Conservation (phyloP, 1,140 invertebrate species). For the Drosophila orena region DNA sequence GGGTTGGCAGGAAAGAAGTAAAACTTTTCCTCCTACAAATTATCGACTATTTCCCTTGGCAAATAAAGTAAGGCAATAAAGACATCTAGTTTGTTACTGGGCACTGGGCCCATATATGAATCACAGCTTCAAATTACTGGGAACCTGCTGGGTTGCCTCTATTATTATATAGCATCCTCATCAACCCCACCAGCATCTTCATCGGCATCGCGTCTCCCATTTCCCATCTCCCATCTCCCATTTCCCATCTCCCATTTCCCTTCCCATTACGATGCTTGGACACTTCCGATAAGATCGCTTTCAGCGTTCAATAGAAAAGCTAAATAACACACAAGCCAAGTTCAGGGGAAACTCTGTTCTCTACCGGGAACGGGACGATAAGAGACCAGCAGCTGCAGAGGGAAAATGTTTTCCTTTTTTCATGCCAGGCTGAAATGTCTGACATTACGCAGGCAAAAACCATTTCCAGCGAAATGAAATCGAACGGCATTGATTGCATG, state of each 20-base stretch:
- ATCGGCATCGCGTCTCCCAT: conserved; percentile 1
- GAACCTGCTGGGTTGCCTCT: conserved; percentile 26
- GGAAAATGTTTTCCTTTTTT: conserved; percentile 44
- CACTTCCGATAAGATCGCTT: conserved; percentile 77
- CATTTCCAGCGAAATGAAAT: conserved; percentile 76
- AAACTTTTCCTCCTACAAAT: conserved; percentile 30
- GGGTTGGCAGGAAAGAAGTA: conserved; percentile 1
- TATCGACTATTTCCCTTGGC: conserved; percentile 16
- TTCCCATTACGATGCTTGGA: conserved; percentile 36
- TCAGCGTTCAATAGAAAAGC: conserved; percentile 68
- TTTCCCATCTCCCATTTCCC: conserved; percentile 3
- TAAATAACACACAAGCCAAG: conserved; percentile 17
- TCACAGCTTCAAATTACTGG: conserved; percentile 32
- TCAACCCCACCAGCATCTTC: conserved; percentile 22
- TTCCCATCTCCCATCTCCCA: too few relatives aligned
- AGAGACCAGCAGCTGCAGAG: conserved; percentile 19
- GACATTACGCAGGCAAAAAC: conserved; percentile 72
- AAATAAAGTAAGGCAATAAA: conserved; percentile 19
- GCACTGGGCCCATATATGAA: conserved; percentile 29
- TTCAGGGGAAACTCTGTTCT: conserved; percentile 1
- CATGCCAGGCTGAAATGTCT: conserved; percentile 64
- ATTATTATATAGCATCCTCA: conserved; percentile 20
- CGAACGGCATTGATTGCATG: conserved; percentile 82
- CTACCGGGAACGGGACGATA: conserved; percentile 18
- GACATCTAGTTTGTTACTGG: conserved; percentile 29